These are phyloP conservation scores for Orchestes rusci DNA, from an alignment of 2,888 invertebrate species.

Conservation along the genomic window DNA sequence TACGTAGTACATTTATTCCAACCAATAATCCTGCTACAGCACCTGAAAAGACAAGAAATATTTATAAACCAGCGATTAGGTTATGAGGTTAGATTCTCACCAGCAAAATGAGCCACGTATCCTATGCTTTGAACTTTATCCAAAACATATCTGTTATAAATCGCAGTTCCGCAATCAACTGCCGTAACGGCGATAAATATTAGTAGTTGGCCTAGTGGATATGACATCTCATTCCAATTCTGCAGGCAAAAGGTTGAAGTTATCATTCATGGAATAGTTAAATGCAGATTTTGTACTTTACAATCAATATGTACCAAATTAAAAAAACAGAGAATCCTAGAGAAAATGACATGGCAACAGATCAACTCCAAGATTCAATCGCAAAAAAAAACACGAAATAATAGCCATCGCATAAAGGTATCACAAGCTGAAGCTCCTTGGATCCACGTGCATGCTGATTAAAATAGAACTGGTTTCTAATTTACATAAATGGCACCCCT, in stretches of 20 bases:
- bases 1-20: constrained; percentile 57
- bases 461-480: no score
- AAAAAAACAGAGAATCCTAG: not conserved
- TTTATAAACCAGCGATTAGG: not conserved
- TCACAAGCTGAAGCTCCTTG: no score
- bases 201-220: constrained; percentile 74
- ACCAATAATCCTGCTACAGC: constrained; percentile 76
- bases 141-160: constrained; percentile 78
- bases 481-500: no score
- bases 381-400: no score
- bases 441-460: no score
- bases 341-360: no score
- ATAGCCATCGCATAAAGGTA: no score
- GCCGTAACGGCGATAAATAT: constrained; percentile 74
- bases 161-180: constrained; percentile 82
- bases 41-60: constrained; percentile 39
- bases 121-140: constrained; percentile 73
- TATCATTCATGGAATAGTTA: no score
- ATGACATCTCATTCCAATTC: constrained; percentile 98
- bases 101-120: constrained; percentile 74
- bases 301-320: no score
- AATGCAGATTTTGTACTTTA: no score
- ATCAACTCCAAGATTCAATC: no score
- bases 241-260: constrained; percentile 42
- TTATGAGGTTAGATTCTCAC: no score